phyloP scores from a whole-genome alignment of 2,797 vertebrate genomes.

The Sebastiscus albofasciatus region DNA sequence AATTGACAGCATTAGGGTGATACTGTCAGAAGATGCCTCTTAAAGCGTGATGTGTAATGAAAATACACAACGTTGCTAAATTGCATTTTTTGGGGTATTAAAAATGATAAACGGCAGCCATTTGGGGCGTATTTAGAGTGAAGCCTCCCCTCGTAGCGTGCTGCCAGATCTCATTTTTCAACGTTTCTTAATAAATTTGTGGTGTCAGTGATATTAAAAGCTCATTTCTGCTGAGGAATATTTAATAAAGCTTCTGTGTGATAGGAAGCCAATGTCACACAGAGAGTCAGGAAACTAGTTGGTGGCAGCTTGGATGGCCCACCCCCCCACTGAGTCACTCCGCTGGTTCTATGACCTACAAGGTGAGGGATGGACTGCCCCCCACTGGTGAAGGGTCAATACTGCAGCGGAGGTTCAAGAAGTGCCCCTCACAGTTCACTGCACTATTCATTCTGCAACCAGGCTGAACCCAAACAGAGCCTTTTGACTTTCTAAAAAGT shows the following conservation, averaged over 20 bases:
- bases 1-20: conserved; percentile 79
- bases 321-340: conserved; percentile 65
- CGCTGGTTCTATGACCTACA: conserved; percentile 62
- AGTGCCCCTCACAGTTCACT: conserved; percentile 70
- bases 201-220: conserved; percentile 80
- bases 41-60: conserved; percentile 72
- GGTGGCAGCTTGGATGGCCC: conserved; percentile 69
- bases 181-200: conserved; percentile 76
- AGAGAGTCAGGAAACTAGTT: conserved; percentile 62
- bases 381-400: conserved; percentile 81
- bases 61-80: conserved; percentile 72
- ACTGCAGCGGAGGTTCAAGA: conserved; percentile 75
- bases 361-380: conserved; percentile 69
- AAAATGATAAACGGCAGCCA: conserved; percentile 77
- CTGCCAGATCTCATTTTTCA: conserved; percentile 73
- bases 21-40: conserved; percentile 73
- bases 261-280: conserved; percentile 76
- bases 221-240: conserved; percentile 67
- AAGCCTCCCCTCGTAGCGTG: conserved; percentile 48
- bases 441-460: conserved; percentile 72
- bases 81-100: conserved; percentile 76
- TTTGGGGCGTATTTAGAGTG: conserved; percentile 69
- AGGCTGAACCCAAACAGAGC: conserved; percentile 51
- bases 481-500: conserved; percentile 75
- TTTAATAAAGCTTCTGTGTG: conserved; percentile 71